Evolutionary conservation across 2,113 vertebrate genomes (phyloP), one percentile per base, ranked within the genome.

Genomic region (Protobothrops flavoviridis): DNA sequence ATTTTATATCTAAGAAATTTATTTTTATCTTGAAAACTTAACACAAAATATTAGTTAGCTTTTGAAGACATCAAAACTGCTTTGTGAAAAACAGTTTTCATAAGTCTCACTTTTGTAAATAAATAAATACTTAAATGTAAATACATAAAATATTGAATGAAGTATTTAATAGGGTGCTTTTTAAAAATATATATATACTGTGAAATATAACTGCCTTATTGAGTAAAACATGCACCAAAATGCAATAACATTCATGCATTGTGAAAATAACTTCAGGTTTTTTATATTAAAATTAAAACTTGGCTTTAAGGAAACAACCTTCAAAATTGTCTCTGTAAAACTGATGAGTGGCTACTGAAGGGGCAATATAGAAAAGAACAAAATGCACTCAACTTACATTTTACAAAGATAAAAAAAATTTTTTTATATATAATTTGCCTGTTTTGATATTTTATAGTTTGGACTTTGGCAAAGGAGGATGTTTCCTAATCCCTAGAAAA

Each of bases 401-500:
- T 94, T 93, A 85, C 2, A 64, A 50, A 94, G 6, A 48, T 91
- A 94, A 61, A 89, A 88, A 86, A 91, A 59, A 24, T 55, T 89
- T 57, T 17, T n/a, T n/a, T n/a, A n/a, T 86, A 57, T 17, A 52
- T 90, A 95, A 56, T 89, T 96, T 95, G 9, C 50, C 29, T 12
- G 74, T 93, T 95, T 94, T 90, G 26, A 29, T 93, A 0, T 64
- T 57, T n/a, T 10, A 88, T 74, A 81, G 6, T 93, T 64, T 81
- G 24, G 89, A 13, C 17, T 95, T 10, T 94, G 90, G 94, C 92
- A 94, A 93, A 92, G 90, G 39, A 93, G 15, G 24, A 87, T 57
- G 90, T 4, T 89, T 26, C 39, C 89, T 52, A 50, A 17, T 13
- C 87, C 57, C 85, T 57, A 91, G 90, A 5, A 57, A 53, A n/a